Percentiles rank a stretch among this genome's conserved stretches.
phyloP scores from a whole-genome alignment of 2,888 invertebrate genomes.

The Pammene fasciana region DNA sequence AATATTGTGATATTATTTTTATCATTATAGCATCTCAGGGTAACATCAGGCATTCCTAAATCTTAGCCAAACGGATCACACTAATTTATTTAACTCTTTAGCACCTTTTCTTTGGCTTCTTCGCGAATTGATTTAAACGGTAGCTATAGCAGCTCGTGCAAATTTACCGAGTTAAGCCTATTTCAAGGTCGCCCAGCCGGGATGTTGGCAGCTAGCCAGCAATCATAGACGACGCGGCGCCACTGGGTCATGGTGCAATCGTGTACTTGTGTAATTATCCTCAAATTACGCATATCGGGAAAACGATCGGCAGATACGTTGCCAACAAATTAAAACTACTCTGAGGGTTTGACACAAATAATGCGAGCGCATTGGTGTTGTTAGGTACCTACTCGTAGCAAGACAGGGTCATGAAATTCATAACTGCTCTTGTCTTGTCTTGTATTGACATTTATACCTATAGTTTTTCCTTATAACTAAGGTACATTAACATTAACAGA shows the following conservation, averaged over 20 bases:
- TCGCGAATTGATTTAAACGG: neutral
- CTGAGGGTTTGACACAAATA: too few species aligned
- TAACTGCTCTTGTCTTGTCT: too few species aligned
- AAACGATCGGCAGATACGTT: conserved; percentile 1
- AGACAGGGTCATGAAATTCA: too few species aligned
- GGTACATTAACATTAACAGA: too few species aligned
- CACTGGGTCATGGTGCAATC: conserved; percentile 49
- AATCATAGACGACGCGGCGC: conserved; percentile 63
- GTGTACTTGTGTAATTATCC: conserved; percentile 26
- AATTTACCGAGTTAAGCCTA: conserved; percentile 41
- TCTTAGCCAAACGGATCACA: too few species aligned
- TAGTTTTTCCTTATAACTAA: too few species aligned
- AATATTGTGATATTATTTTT: neutral
- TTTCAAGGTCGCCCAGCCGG: conserved; percentile 55
- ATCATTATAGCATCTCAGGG: neutral
- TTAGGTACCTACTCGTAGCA: too few species aligned
- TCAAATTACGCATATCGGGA: conserved; percentile 12
- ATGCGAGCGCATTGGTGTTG: too few species aligned
- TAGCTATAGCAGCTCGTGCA: conserved; percentile 7
- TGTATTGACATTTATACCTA: too few species aligned
- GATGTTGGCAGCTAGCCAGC: conserved; percentile 59
- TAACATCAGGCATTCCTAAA: too few species aligned
- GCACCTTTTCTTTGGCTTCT: neutral
- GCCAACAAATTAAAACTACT: neutral
- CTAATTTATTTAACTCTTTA: neutral